Base-by-base conservation (phyloP, 2,888 invertebrate genomes). In the Allolobophora icterica region DNA sequence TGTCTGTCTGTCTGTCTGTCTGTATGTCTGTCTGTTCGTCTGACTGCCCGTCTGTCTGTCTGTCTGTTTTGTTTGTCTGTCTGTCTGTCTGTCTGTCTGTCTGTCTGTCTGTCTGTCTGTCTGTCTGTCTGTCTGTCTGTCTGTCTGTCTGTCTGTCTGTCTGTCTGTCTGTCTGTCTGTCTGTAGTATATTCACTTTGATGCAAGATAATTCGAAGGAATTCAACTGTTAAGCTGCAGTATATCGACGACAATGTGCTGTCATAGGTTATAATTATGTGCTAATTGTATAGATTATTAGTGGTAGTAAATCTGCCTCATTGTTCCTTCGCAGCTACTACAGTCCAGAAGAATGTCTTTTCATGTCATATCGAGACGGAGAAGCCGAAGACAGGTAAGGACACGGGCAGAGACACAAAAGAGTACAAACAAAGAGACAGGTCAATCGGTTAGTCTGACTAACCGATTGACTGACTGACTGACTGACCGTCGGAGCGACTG, bases 301-400 rank as follows among this genome's bases (percentile, higher is more conserved):
- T 11, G 8, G 71, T 17, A n/a, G 71, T 71, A n/a, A 71, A 71
- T 71, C 71, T 71, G 71, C 13, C 71, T 71, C 30, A n/a, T 71
- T 71, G 71, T 71, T 71, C 71, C 4, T 52, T 92, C 92, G 42
- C 92, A 93, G 93, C 91, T 91, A 91, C 52, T 93, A 91, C 92
- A 92, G 91, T 35, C 93, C 93, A 17, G 93, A 93, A 91, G 93
- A 93, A 89, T 93, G 93, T 91, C 90, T 93, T 38, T 93, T 91
- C 89, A 87, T 93, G 35, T 91, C 92, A 30, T 91, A 89, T 83
- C 84, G 89, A 42, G 91, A 91, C 38, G 87, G 87, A 2, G 38
- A 87, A 34, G 38, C 87, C 4, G 87, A 87, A 87, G 87, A 87
- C 34, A 34, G 87, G 87, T 87, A 34, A 87, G 87, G 15, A 87